A percentile compares a stretch with the other conserved stretches of the same genome.
phyloP scores from a whole-genome alignment of 2,888 invertebrate species.

The Drosophila neonasuta region DNA sequence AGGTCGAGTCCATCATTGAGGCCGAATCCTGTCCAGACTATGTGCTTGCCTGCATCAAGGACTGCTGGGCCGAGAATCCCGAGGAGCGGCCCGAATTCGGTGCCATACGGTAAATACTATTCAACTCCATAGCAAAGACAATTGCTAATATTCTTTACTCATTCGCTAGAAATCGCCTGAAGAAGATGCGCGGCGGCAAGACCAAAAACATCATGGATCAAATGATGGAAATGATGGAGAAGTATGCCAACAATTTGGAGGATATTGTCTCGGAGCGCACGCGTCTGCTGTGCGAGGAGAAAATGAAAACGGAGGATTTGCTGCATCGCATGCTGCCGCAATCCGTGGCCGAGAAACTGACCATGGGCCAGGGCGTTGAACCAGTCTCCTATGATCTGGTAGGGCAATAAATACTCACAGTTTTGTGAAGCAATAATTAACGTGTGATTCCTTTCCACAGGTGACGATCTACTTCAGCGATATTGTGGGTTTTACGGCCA shows the following conservation, averaged over 20 bases:
- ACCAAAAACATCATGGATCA: slow-evolving; percentile 96
- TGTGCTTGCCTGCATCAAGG: slow-evolving; percentile 90
- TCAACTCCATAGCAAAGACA: not conserved
- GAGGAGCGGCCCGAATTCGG: slow-evolving; percentile 92
- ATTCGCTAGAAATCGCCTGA: slow-evolving; percentile 85
- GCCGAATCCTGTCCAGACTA: slow-evolving; percentile 90
- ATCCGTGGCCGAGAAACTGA: slow-evolving; percentile 94
- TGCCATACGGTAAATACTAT: slow-evolving; percentile 84
- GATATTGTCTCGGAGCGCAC: slow-evolving; percentile 96
- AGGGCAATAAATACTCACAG: slow-evolving; percentile 4
- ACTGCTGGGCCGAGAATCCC: slow-evolving; percentile 95
- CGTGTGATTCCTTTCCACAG: slow-evolving; percentile 49
- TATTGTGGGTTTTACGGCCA: slow-evolving; percentile 97
- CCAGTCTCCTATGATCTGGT: slow-evolving; percentile 96
- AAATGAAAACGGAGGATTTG: slow-evolving; percentile 95
- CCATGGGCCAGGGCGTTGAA: slow-evolving; percentile 93
- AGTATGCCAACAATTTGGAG: slow-evolving; percentile 96
- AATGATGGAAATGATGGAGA: slow-evolving; percentile 99
- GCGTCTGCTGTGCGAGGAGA: slow-evolving; percentile 93
- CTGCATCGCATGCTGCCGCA: slow-evolving; percentile 97
- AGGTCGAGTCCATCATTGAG: slow-evolving; percentile 88
- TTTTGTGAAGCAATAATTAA: not conserved
- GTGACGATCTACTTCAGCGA: slow-evolving; percentile 97
- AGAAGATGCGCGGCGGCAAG: slow-evolving; percentile 94
- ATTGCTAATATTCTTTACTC: no score